Conservation (phyloP, 2,797 vertebrate genomes). For the Champsocephalus esox region DNA sequence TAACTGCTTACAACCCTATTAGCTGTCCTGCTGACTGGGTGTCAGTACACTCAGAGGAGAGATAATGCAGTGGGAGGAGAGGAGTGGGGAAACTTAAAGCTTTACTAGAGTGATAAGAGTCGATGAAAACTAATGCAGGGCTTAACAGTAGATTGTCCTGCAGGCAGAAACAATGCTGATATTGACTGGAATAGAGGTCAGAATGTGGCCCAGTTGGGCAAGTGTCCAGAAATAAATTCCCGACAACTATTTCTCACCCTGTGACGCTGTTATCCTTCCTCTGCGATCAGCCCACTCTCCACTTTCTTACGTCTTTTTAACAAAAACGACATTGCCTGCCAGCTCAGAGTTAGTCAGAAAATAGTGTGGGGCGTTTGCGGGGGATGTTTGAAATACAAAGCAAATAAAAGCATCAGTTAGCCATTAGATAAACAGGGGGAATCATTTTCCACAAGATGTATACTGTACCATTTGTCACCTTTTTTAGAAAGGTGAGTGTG, state of each 20-base stretch:
- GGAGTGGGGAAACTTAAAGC: slow-evolving; percentile 30
- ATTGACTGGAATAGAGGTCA: slow-evolving; percentile 12
- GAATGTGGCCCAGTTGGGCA: slow-evolving; percentile 32
- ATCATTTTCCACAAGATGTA: slow-evolving; percentile 6
- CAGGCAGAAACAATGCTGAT: slow-evolving; percentile 3
- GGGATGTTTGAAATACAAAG: slow-evolving; percentile 44
- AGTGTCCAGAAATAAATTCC: slow-evolving; percentile 35
- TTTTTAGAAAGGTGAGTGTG: no score
- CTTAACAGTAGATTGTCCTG: slow-evolving; percentile 24
- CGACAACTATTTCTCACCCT: slow-evolving; percentile 40
- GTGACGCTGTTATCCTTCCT: slow-evolving; percentile 41
- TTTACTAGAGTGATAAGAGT: slow-evolving; percentile 15
- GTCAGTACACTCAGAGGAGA: slow-evolving; percentile 22
- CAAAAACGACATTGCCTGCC: slow-evolving; percentile 40
- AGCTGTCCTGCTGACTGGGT: slow-evolving; percentile 37
- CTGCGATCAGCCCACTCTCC: slow-evolving; percentile 37
- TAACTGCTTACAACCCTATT: slow-evolving; percentile 46
- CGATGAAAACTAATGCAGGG: slow-evolving; percentile 13
- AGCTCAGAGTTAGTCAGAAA: slow-evolving; percentile 59
- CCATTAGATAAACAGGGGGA: slow-evolving; percentile 44
- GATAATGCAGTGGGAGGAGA: slow-evolving; percentile 30
- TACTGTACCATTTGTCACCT: slow-evolving; percentile 12
- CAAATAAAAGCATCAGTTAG: slow-evolving; percentile 29
- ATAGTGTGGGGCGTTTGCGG: slow-evolving; percentile 33
- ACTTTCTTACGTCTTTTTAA: slow-evolving; percentile 43